Evolutionary conservation across 2,113 vertebrate species (phyloP).

Genomic region (Camelus bactrianus): DNA sequence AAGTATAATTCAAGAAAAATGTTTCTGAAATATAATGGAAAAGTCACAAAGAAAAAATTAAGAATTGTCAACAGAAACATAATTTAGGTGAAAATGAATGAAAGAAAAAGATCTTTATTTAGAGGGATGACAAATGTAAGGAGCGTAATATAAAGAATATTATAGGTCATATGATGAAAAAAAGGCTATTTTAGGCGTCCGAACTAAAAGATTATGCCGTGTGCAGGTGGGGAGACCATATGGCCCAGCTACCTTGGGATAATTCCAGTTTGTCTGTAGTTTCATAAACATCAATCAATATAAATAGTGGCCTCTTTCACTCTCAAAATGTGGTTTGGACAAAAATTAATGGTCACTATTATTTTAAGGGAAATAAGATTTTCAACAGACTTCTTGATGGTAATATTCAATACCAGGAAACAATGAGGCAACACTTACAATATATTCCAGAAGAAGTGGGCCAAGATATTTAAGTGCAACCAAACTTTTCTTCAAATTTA

Average conservation of each 20-base stretch:
- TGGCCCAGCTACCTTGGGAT: neutral
- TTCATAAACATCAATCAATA: neutral
- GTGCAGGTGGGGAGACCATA: neutral
- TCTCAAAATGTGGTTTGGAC: neutral
- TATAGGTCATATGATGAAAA: neutral
- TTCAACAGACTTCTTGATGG: neutral
- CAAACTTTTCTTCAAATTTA: slow-evolving; percentile 15
- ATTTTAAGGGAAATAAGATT: neutral
- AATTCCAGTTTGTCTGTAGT: neutral
- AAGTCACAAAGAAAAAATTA: neutral
- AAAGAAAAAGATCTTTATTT: neutral
- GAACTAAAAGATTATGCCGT: neutral
- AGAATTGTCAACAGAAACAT: neutral
- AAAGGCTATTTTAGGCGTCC: neutral
- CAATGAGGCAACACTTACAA: neutral
- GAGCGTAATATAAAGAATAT: neutral
- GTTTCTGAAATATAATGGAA: slow-evolving; percentile 26
- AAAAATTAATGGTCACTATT: slow-evolving; percentile 7
- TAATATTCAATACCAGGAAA: neutral
- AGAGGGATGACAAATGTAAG: neutral
- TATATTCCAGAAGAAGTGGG: neutral
- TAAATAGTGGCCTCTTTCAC: neutral
- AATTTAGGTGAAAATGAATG: slow-evolving; percentile 29
- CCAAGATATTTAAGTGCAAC: neutral
- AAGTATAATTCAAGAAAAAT: neutral